Evolutionary conservation across 1,140 invertebrate species (phyloP).

Genomic region (Teleogryllus occipitalis): DNA sequence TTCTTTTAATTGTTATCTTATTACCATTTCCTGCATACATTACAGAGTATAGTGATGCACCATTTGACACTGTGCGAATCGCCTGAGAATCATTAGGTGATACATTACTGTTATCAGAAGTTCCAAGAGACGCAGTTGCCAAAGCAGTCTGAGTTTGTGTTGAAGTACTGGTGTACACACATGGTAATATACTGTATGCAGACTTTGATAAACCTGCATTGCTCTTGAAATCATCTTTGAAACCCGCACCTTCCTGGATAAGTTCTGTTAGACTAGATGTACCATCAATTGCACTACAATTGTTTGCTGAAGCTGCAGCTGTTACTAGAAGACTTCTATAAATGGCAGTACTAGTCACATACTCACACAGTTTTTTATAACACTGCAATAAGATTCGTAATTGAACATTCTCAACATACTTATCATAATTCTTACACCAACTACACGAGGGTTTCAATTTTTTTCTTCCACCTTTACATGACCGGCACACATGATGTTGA

Average conservation of each 20-base stretch:
- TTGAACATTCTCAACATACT: conserved; percentile 75
- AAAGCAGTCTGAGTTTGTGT: conserved; percentile 39
- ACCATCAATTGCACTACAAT: conserved; percentile 38
- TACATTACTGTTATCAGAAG: conserved; percentile 15
- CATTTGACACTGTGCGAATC: conserved; percentile 53
- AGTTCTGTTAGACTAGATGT: conserved; percentile 58
- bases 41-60: conserved; percentile 65
- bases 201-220: conserved; percentile 57
- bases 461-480: conserved; percentile 74
- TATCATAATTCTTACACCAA: conserved; percentile 75
- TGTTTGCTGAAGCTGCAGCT: conserved; percentile 34
- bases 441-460: conserved; percentile 73
- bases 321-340: conserved; percentile 49
- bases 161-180: conserved; percentile 60
- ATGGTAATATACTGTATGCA: conserved; percentile 61
- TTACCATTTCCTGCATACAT: conserved; percentile 68
- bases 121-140: background rate
- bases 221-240: conserved; percentile 66
- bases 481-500: conserved; percentile 79
- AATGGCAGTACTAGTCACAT: conserved; percentile 61
- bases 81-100: conserved; percentile 35
- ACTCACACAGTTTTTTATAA: conserved; percentile 81
- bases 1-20: conserved; percentile 74
- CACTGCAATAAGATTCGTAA: conserved; percentile 72
- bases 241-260: conserved; percentile 68